Conservation (phyloP, 1,140 invertebrate species). For the Aculops lycopersici region DNA sequence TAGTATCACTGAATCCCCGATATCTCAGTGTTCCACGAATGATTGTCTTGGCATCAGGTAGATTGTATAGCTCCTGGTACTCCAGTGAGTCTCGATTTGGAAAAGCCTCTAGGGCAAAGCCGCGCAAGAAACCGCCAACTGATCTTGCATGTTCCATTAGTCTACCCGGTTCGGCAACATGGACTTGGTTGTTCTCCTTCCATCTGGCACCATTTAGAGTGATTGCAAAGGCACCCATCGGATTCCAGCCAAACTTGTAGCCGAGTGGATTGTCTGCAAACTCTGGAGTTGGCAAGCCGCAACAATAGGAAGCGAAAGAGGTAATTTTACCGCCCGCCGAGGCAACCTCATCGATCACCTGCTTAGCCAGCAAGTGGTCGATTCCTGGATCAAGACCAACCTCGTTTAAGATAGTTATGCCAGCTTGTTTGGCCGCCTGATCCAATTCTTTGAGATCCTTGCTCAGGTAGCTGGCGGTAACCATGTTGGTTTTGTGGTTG, state of each 20-base stretch:
- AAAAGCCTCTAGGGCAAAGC: conserved; percentile 80
- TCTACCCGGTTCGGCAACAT: conserved; percentile 19
- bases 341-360: conserved; percentile 70
- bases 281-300: conserved; percentile 76
- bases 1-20: conserved; percentile 51
- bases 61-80: conserved; percentile 55
- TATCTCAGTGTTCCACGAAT: conserved; percentile 52
- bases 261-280: conserved; percentile 56
- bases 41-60: conserved; percentile 42
- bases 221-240: conserved; percentile 56
- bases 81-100: conserved; percentile 76
- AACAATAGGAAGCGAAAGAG: conserved; percentile 85
- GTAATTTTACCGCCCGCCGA: conserved; percentile 37
- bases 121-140: conserved; percentile 59
- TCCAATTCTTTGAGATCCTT: conserved; percentile 46
- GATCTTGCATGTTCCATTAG: conserved; percentile 40
- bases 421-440: conserved; percentile 38
- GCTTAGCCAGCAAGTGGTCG: conserved; percentile 81
- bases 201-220: conserved; percentile 60
- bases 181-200: conserved; percentile 40
- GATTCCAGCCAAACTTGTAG: conserved; percentile 96
- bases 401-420: conserved; percentile 69
- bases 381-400: conserved; percentile 88
- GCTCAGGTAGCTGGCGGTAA: conserved; percentile 77
- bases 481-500: conserved; percentile 47